Conservation (phyloP, 2,113 vertebrate species). For the Lathamus discolor region DNA sequence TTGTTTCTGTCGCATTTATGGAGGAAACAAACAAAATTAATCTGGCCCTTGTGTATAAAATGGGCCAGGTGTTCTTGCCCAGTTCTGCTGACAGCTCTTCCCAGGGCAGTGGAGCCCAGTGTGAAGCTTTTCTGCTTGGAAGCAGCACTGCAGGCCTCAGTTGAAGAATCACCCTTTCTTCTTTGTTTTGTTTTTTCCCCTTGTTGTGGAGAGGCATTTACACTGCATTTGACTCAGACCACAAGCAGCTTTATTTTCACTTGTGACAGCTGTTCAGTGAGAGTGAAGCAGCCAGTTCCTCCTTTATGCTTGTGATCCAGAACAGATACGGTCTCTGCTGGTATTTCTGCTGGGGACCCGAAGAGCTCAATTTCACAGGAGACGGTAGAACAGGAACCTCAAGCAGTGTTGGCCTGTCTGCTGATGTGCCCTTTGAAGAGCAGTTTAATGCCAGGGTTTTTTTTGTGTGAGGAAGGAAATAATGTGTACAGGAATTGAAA, state of each 20-base stretch:
- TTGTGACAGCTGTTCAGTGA: slow-evolving; percentile 29
- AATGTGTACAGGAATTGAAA: not conserved
- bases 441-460: not conserved
- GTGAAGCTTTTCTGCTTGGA: not conserved
- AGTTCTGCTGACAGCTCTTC: not conserved
- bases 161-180: not conserved
- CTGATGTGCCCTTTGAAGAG: not conserved
- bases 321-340: not conserved
- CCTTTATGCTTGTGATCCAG: not conserved
- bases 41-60: not conserved
- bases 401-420: not conserved
- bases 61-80: not conserved
- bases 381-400: not conserved
- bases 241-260: slow-evolving; percentile 41
- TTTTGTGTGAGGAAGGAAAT: not conserved
- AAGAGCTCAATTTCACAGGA: not conserved
- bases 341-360: not conserved
- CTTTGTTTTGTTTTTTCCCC: not conserved
- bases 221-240: slow-evolving; percentile 19
- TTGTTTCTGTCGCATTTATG: not conserved
- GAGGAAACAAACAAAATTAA: not conserved
- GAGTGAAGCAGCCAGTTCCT: slow-evolving; percentile 20
- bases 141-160: not conserved
- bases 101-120: not conserved
- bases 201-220: not conserved